phyloP scores from a whole-genome alignment of 2,113 vertebrate species.

The Rhinoderma darwinii region DNA sequence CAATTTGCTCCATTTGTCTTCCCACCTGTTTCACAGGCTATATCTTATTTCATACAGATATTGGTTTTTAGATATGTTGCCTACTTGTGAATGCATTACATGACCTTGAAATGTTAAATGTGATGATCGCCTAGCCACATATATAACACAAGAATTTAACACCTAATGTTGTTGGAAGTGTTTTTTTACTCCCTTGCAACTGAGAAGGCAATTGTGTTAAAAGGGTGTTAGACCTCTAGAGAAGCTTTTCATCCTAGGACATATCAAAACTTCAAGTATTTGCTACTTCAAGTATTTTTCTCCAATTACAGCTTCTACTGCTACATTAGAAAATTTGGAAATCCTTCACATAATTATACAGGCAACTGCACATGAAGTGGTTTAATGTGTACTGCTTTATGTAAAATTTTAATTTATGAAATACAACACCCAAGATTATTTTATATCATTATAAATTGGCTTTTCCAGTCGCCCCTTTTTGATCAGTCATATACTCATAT shows the following conservation, averaged over 20 bases:
- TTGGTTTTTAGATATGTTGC: constrained; percentile 24
- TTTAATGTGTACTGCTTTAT: not conserved
- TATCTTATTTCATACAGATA: not conserved
- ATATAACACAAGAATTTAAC: constrained; percentile 6
- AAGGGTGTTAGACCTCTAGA: constrained; percentile 36
- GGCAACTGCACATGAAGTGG: not conserved
- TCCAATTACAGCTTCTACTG: not conserved
- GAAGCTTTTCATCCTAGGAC: constrained; percentile 15
- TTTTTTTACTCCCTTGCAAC: constrained; percentile 27
- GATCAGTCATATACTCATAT: not conserved
- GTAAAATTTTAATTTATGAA: not conserved
- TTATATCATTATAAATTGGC: not conserved
- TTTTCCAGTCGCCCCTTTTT: not conserved
- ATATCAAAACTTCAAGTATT: not conserved
- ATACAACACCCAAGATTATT: not conserved
- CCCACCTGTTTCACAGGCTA: not conserved
- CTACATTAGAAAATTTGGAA: constrained; percentile 10
- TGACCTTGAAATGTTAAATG: constrained; percentile 39
- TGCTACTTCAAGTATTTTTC: not conserved
- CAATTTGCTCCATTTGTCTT: not conserved
- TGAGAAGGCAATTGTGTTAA: constrained; percentile 27
- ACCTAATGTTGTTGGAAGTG: not conserved
- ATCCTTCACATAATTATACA: not conserved
- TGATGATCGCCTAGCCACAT: constrained; percentile 26
- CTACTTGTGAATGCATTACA: constrained; percentile 37